A percentile compares a stretch with the other conserved stretches of the same genome.
phyloP scores from a whole-genome alignment of 2,888 invertebrate species.

The Hecatera dysodea region DNA sequence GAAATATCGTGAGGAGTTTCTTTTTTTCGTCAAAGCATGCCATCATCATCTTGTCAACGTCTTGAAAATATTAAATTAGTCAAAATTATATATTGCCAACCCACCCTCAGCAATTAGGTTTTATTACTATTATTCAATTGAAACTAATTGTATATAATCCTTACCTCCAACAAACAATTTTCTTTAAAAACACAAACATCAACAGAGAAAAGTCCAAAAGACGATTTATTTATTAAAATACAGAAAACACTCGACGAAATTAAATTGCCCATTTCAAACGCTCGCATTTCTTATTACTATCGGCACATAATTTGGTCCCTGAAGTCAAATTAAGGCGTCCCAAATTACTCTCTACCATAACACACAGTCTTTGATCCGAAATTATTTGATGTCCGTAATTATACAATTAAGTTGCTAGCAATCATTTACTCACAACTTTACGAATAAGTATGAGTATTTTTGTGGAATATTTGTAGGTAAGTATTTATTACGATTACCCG shows the following conservation, averaged over 20 bases:
- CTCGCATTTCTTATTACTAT: constrained; percentile 43
- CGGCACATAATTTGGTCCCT: constrained; percentile 34
- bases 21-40: too few relatives aligned
- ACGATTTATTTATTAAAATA: constrained; percentile 9
- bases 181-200: background rate
- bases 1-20: too few relatives aligned
- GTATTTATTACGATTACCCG: too few relatives aligned
- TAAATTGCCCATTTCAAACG: constrained; percentile 32
- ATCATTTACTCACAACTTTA: constrained; percentile 11
- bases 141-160: too few relatives aligned
- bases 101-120: too few relatives aligned
- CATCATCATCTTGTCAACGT: too few relatives aligned
- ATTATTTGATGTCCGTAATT: constrained; percentile 48
- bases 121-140: too few relatives aligned
- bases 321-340: constrained; percentile 40
- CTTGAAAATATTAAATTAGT: too few relatives aligned
- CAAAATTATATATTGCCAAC: too few relatives aligned
- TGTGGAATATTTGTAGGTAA: background rate
- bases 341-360: constrained; percentile 30
- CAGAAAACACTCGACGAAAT: constrained; percentile 20
- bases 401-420: constrained; percentile 25
- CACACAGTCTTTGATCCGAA: constrained; percentile 41
- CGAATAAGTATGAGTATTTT: background rate
- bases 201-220: background rate
- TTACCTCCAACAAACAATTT: background rate